Evolutionary conservation across 2,797 vertebrate genomes (phyloP), one percentile per base, ranked within the genome.

Genomic region (Ispidina lecontei): DNA sequence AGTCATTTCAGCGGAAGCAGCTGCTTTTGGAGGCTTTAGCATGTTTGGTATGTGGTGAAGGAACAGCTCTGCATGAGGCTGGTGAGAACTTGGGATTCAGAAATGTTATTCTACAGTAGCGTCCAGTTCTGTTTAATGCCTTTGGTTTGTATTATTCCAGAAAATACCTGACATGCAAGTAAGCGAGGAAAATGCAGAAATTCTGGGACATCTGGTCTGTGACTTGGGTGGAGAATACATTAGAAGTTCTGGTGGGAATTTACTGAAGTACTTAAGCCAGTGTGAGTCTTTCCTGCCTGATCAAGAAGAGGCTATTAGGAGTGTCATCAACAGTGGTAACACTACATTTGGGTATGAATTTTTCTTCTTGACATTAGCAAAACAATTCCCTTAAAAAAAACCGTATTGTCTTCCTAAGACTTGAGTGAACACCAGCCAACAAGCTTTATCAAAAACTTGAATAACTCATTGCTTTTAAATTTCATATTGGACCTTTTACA

Each of bases 181-280:
- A 14, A 91, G 10, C 0, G 10, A 64, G 46, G 89, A 83, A 1
- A 29, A 85, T 0, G 76, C 93, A 0, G 49, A 22, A 69, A 23
- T 94, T 9, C 90, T 97, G 73, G 97, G 97, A 4, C 35, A 5
- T 33, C 73, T 97, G 68, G 17, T 88, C 35, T 98, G 97, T 76
- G 97, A 97, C 35, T 95, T 97, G 44, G 43, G 43, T 2, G 83
- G 70, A 25, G 49, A 86, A 2, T 83, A 85, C 54, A 96, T 97
- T 33, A 59, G 70, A 35, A 62, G 8, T 4, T 97, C 96, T 17
- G 91, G 81, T 1, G 71, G 56, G 5, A 47, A 2, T 10, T 18
- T 97, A 46, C 88, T 98, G 23, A 80, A 74, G 63, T 72, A 19
- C 3, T 55, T 98, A 49, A 84, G 60, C 3, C 65, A 49, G 8